phyloP scores from a whole-genome alignment of 2,888 invertebrate genomes.

The Drosophila aldrichi region DNA sequence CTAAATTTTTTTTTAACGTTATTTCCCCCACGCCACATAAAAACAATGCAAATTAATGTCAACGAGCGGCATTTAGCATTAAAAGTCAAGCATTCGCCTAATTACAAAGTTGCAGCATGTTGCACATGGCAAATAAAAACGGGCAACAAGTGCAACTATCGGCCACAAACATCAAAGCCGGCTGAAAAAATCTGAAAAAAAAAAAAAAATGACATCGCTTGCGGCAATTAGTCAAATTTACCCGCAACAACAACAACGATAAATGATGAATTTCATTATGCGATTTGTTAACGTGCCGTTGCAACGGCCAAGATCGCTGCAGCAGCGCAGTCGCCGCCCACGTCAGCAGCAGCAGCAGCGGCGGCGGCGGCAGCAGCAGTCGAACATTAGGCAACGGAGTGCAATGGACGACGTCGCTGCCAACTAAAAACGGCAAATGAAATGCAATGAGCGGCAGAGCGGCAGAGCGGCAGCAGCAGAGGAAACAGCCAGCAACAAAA shows the following conservation, averaged over 20 bases:
- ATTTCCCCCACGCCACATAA: constrained; percentile 28
- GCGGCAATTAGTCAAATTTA: constrained; percentile 75
- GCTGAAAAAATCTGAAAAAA: constrained; percentile 26
- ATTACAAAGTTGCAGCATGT: constrained; percentile 62
- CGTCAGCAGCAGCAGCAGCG: constrained; percentile 34
- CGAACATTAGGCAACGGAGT: constrained; percentile 60
- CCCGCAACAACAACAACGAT: constrained; percentile 27
- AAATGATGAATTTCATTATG: constrained; percentile 66
- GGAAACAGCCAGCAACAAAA: constrained; percentile 20
- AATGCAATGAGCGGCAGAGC: constrained; percentile 28
- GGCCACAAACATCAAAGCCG: constrained; percentile 55
- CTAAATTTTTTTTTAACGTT: constrained; percentile 6
- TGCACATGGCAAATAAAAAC: constrained; percentile 37
- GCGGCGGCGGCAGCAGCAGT: constrained; percentile 12
- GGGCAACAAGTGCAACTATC: constrained; percentile 54
- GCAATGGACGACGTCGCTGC: constrained; percentile 67
- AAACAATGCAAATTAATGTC: constrained; percentile 71
- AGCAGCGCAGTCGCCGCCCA: constrained; percentile 43
- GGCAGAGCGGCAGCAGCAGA: constrained; percentile 27
- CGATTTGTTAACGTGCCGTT: constrained; percentile 61
- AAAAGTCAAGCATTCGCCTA: constrained; percentile 66
- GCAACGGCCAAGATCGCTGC: constrained; percentile 55
- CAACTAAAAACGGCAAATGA: constrained; percentile 38
- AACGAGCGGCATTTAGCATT: constrained; percentile 63
- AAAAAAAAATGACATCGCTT: constrained; percentile 45